phyloP scores from a whole-genome alignment of 2,797 vertebrate species.

The Typhlichthys subterraneus region DNA sequence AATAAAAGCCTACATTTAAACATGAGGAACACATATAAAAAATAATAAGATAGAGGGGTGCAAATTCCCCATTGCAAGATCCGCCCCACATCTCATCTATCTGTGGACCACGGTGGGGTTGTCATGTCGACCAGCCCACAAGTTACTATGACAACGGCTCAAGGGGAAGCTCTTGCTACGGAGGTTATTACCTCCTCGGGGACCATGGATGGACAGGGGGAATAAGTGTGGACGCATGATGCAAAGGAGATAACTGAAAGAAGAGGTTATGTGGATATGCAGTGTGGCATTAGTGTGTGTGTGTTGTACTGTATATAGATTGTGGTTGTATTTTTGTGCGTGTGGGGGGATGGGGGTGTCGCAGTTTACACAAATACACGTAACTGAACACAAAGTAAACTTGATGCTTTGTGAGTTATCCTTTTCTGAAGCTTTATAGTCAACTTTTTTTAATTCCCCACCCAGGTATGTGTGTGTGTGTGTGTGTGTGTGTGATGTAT shows the following conservation, averaged over 20 bases:
- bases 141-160: conserved; percentile 82
- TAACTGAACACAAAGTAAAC: conserved; percentile 14
- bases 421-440: conserved; percentile 30
- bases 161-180: conserved; percentile 75
- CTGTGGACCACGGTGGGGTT: conserved; percentile 78
- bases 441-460: conserved; percentile 13
- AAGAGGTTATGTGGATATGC: conserved; percentile 50
- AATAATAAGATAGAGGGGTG: conserved; percentile 34
- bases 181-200: conserved; percentile 79
- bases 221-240: conserved; percentile 65
- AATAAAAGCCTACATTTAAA: neutral
- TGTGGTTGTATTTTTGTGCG: conserved; percentile 4
- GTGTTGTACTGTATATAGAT: conserved; percentile 3
- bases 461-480: conserved; percentile 19
- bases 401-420: conserved; percentile 9
- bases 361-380: conserved; percentile 24
- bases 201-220: conserved; percentile 66
- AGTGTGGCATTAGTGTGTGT: conserved; percentile 30
- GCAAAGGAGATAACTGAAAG: conserved; percentile 52
- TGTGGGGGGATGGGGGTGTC: neutral
- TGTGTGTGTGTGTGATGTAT: conserved; percentile 64
- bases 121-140: conserved; percentile 80
- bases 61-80: conserved; percentile 36
- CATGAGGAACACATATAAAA: conserved; percentile 35
- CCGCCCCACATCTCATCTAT: conserved; percentile 60